These are phyloP conservation scores for Empis stercorea DNA, from an alignment of 2,888 invertebrate species.

Conservation along the genomic window DNA sequence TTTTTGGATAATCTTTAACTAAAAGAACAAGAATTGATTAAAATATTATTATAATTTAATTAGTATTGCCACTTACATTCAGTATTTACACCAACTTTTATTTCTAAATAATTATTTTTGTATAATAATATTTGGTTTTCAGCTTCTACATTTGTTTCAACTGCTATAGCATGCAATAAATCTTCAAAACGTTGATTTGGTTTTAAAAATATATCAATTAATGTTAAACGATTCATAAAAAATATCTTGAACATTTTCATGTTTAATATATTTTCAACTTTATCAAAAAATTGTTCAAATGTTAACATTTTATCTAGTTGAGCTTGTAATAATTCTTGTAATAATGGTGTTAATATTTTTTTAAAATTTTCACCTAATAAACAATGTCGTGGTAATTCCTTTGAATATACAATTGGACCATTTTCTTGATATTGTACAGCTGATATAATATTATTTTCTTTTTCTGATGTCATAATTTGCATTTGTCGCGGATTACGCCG, in stretches of 20 bases:
- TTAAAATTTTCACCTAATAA: conserved; percentile 66
- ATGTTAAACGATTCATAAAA: conserved; percentile 61
- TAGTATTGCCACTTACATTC: conserved; percentile 25
- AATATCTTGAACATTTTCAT: conserved; percentile 61
- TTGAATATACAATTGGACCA: conserved; percentile 76
- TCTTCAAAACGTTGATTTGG: conserved; percentile 54
- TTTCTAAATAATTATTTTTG: conserved; percentile 46
- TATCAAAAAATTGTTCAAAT: conserved; percentile 74
- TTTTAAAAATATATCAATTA: conserved; percentile 52
- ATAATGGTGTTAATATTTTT: conserved; percentile 65
- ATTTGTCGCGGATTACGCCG: conserved; percentile 83
- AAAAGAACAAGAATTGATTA: too few relatives aligned
- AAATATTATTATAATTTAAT: too few relatives aligned
- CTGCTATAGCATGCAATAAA: conserved; percentile 60
- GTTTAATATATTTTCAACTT: conserved; percentile 58
- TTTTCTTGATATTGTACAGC: conserved; percentile 53
- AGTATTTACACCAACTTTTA: conserved; percentile 48
- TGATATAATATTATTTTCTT: conserved; percentile 76
- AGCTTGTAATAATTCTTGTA: conserved; percentile 75
- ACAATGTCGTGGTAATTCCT: conserved; percentile 67
- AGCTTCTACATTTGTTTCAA: conserved; percentile 65
- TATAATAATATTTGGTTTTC: conserved; percentile 65
- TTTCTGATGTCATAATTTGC: conserved; percentile 84
- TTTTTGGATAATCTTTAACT: conserved; percentile 43
- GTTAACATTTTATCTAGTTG: conserved; percentile 74